Percentiles rank a stretch among this genome's conserved stretches.
Conservation (phyloP, 2,888 invertebrate genomes). For the Cryptosula pallasiana region DNA sequence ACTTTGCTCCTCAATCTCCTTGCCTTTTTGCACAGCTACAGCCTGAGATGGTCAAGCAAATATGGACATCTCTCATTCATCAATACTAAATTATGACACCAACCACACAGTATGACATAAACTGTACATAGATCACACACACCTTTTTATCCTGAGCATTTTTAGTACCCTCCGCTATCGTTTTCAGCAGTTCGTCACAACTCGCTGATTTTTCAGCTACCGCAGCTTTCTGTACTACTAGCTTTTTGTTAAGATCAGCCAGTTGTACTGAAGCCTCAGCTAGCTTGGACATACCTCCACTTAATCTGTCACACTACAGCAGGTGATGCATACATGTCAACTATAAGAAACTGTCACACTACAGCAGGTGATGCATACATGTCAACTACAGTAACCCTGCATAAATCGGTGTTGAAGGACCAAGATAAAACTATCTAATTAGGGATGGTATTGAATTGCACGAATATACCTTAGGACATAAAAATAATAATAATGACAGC, state of each 20-base stretch:
- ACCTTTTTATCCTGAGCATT: constrained; percentile 27
- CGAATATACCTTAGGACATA: too few species aligned
- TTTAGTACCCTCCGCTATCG: constrained; percentile 26
- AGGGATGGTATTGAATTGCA: too few species aligned
- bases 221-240: constrained; percentile 27
- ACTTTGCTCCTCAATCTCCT: constrained; percentile 27
- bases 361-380: neutral
- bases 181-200: constrained; percentile 27
- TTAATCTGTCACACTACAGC: constrained; percentile 26
- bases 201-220: constrained; percentile 27
- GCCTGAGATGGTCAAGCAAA: too few species aligned
- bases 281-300: constrained; percentile 27
- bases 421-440: too few species aligned
- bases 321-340: constrained; percentile 4
- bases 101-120: too few species aligned
- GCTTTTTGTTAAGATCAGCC: constrained; percentile 26
- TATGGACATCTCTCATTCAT: too few species aligned
- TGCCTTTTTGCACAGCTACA: constrained; percentile 26
- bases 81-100: too few species aligned
- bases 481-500: too few species aligned
- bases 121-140: too few species aligned
- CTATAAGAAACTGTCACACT: constrained; percentile 27
- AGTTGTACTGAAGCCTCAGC: constrained; percentile 27
- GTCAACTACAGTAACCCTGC: too few species aligned
- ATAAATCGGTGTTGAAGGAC: too few species aligned